Base-by-base conservation (phyloP, 2,113 vertebrate species). In the Manacus vitellinus region DNA sequence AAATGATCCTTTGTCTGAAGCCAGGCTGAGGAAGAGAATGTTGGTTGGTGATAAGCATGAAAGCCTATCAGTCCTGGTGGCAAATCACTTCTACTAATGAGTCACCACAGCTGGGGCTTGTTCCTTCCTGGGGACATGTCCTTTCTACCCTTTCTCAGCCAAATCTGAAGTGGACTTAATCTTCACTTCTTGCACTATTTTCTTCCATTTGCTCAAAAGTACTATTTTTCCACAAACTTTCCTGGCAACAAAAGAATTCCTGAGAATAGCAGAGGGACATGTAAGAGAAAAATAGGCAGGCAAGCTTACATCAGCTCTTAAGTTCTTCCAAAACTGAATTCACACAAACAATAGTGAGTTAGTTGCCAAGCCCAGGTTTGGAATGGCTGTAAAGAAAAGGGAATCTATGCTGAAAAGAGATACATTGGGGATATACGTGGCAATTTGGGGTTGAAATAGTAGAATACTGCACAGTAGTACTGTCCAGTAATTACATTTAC, bases 41-140 rank as follows among this genome's bases (percentile, higher is more conserved):
- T 88, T 76, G 25, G 21, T 51, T 90, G 90, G 94, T 96, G 93
- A 88, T 96, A 96, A 95, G 85, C 74, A 21, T 13, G 54, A 24
- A 93, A 84, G 62, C 81, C 80, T 93, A 93, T 95, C 68, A 71
- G 67, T 67, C 33, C 61, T 92, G 1, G 3, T 90, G 79, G 85
- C 79, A 94, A 93, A 82, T 92, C 46, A 74, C 56, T 80, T 85
- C 71, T 83, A 66, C 82, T 7, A 3, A 55, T 92, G 90, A 95
- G 75, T 95, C 93, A 92, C 59, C 43, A 18, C 0, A 4, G 35
- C 65, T 94, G 56, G 58, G 87, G 39, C 43, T 93, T 75, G 76
- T 94, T 94, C 90, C 85, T 94, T 96, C 85, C 95, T 83, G 90
- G 89, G 67, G 85, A 73, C 85, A 96, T 4, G 22, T 96, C 83